A percentile compares a stretch with the other conserved stretches of the same genome.
phyloP scores from a whole-genome alignment of 1,140 invertebrate genomes.

The Drosophila virilis region DNA sequence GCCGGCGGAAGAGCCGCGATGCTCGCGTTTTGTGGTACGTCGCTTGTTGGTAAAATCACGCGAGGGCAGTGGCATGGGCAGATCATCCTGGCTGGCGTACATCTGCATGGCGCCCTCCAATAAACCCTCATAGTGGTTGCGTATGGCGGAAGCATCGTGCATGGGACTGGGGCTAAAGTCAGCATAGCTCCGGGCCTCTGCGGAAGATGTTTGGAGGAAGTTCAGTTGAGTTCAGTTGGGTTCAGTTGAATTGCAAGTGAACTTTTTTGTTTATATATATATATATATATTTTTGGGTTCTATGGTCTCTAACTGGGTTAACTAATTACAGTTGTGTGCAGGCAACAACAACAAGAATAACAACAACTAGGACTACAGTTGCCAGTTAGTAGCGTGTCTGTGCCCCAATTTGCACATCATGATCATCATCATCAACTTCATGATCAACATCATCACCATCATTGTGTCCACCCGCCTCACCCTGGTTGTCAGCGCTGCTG shows the following conservation, averaged over 20 bases:
- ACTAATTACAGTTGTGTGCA: conserved; percentile 55
- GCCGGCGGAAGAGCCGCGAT: conserved; percentile 79
- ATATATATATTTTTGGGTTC: not conserved
- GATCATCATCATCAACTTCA: conserved; percentile 56
- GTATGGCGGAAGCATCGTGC: conserved; percentile 79
- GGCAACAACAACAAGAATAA: conserved; percentile 30
- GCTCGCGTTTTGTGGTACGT: conserved; percentile 73
- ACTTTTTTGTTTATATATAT: not conserved
- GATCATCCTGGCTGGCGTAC: conserved; percentile 81
- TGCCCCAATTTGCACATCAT: conserved; percentile 61
- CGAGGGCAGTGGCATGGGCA: conserved; percentile 74
- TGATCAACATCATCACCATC: conserved; percentile 24
- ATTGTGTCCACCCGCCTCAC: conserved; percentile 67
- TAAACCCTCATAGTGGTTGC: conserved; percentile 81
- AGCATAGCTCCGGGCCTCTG: conserved; percentile 70
- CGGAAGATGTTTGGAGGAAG: conserved; percentile 73
- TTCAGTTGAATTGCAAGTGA: conserved; percentile 27
- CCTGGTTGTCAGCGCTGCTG: conserved; percentile 77
- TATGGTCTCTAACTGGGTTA: conserved; percentile 45
- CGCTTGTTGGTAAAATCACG: conserved; percentile 77
- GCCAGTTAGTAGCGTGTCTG: conserved; percentile 70
- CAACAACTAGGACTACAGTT: conserved; percentile 68
- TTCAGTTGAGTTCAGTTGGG: conserved; percentile 53
- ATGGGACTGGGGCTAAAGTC: conserved; percentile 78
- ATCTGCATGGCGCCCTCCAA: conserved; percentile 83